A percentile compares a stretch with the other conserved stretches of the same genome.
These are phyloP conservation scores for Stegostoma tigrinum DNA, from an alignment of 2,113 vertebrate species.

Conservation along the genomic window DNA sequence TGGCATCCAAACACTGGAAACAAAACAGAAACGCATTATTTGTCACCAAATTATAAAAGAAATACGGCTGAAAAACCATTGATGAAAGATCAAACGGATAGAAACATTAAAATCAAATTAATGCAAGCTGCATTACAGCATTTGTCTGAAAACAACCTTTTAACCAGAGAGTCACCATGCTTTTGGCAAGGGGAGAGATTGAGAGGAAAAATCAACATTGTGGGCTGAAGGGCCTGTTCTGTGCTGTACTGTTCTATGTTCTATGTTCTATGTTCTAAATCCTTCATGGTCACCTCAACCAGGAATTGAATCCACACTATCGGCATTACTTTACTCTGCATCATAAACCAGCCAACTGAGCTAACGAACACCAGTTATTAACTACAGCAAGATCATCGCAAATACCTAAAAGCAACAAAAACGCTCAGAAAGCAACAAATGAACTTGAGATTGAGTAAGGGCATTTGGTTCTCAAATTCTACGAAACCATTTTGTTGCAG, in stretches of 20 bases:
- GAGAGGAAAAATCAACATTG: no score
- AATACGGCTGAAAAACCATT: neutral
- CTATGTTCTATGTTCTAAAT: no score
- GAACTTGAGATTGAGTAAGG: neutral
- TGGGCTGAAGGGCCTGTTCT: no score
- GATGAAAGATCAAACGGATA: neutral
- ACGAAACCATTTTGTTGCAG: neutral
- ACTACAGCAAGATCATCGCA: neutral
- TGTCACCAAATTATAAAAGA: neutral
- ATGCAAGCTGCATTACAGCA: neutral
- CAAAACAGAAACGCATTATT: slow-evolving; percentile 40
- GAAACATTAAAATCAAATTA: neutral
- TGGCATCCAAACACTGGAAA: slow-evolving; percentile 85
- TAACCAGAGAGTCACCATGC: no score
- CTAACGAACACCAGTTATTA: neutral
- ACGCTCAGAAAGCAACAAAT: neutral
- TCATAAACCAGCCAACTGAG: no score
- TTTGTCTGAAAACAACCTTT: neutral
- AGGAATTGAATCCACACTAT: no score
- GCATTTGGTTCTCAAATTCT: neutral
- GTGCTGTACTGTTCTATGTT: no score
- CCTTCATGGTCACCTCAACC: no score
- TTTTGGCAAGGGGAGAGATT: no score
- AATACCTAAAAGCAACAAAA: neutral
- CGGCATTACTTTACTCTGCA: no score